Base-by-base conservation (phyloP, 2,113 vertebrate species). In the Athene noctua region DNA sequence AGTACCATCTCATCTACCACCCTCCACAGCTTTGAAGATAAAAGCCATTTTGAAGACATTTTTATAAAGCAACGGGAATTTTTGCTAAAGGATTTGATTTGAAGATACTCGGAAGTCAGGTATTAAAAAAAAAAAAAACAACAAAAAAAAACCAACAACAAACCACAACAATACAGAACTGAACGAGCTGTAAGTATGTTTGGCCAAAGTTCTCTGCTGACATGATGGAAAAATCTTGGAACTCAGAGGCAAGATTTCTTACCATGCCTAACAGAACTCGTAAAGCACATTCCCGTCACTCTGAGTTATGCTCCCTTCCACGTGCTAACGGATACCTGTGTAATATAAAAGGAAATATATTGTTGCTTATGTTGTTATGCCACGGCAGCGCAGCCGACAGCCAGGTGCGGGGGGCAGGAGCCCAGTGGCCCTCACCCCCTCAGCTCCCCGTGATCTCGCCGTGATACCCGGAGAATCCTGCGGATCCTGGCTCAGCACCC, bases 311-410 rank as follows among this genome's bases (percentile, higher is more conserved):
- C 34, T 74, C 44, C 80, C 44, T 54, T 54, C 74, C 88, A 52
- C 13, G 2, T 23, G 72, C 74, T 85, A 49, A 75, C 4, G 0
- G 42, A 10, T 22, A 91, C 51, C 74, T 40, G 46, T 7, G 89
- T 11, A 21, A 30, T 7, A 19, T 4, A 40, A 61, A 62, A 38
- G 13, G 9, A 49, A 77, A 67, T 25, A 25, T 7, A 23, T 14
- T 4, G 44, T 9, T 2, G 2, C 55, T 79, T 1, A 1, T 6
- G 58, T 2, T 12, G 58, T 1, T 25, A 65, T 26, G 86, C 67
- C 70, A 15, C 1, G 8, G 79, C 62, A n/a, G 19, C 0, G 2
- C 21, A 15, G 47, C 15, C 11, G 5, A 21, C 1, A 29, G 66
- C 30, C 59, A 7, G n/a, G 47, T 3, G 2, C 1, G 1, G 49